A percentile compares a stretch with the other conserved stretches of the same genome.
phyloP scores from a whole-genome alignment of 2,888 invertebrate genomes.

The Cepaea hortensis region DNA sequence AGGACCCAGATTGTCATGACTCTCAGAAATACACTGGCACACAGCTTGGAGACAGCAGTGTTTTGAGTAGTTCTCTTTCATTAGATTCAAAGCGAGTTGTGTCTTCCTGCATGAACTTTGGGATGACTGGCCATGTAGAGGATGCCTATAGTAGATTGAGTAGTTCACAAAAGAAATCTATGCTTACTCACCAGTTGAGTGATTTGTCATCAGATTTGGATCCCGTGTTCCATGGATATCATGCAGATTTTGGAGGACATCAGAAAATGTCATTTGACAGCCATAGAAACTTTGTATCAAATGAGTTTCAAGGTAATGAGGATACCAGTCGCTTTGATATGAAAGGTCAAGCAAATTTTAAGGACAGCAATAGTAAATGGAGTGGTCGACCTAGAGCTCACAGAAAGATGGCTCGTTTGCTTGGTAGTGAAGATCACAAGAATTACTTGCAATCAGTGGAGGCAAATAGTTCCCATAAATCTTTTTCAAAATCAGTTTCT shows the following conservation, averaged over 20 bases:
- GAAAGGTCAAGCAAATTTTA: constrained; percentile 20
- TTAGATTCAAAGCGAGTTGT: constrained; percentile 29
- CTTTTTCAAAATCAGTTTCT: constrained; percentile 14
- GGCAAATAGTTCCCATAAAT: constrained; percentile 6
- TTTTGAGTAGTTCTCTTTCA: not conserved
- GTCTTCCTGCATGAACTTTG: constrained; percentile 19
- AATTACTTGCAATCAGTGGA: not conserved
- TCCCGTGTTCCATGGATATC: constrained; percentile 36
- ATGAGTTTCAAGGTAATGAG: constrained; percentile 25
- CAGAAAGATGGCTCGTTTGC: constrained; percentile 44
- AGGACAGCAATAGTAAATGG: constrained; percentile 34
- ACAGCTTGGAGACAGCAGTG: constrained; percentile 9
- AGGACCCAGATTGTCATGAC: constrained; percentile 25
- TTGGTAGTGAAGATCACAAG: constrained; percentile 35
- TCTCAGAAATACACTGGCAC: constrained; percentile 12
- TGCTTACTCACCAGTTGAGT: constrained; percentile 15
- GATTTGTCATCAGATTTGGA: constrained; percentile 38
- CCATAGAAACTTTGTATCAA: constrained; percentile 13
- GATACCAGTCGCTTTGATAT: not conserved
- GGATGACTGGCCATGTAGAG: constrained; percentile 8
- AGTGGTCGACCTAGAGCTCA: constrained; percentile 45
- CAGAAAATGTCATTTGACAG: constrained; percentile 21
- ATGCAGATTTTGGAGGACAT: constrained; percentile 33
- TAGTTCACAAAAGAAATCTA: constrained; percentile 30
- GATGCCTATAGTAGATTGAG: constrained; percentile 3